Conservation (phyloP, 2,113 vertebrate genomes). For the Istiophorus platypterus region DNA sequence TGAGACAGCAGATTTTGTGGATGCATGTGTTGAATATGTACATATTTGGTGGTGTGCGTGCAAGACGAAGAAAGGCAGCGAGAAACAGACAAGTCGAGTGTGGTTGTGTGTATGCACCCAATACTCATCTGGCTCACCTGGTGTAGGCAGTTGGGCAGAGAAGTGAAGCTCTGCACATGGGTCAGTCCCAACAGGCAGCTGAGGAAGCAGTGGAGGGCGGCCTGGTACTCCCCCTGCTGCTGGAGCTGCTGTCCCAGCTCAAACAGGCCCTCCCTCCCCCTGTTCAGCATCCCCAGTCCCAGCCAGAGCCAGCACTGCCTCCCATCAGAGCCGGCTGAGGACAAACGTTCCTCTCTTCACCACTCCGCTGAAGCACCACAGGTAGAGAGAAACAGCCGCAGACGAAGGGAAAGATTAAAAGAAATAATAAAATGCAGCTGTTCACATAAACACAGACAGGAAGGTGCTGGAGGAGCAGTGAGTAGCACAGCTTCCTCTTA, state of each 20-base stretch:
- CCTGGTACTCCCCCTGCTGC: slow-evolving; percentile 86
- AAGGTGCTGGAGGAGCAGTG: slow-evolving; percentile 33
- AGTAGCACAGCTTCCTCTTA: slow-evolving; percentile 45
- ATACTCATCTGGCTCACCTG: slow-evolving; percentile 81
- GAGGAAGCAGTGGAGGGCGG: slow-evolving; percentile 87
- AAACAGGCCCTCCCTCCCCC: slow-evolving; percentile 86
- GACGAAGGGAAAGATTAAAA: slow-evolving; percentile 21
- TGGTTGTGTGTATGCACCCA: slow-evolving; percentile 10
- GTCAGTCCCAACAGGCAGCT: slow-evolving; percentile 86
- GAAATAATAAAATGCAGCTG: slow-evolving; percentile 5
- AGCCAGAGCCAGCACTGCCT: slow-evolving; percentile 71
- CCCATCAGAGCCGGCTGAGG: slow-evolving; percentile 78
- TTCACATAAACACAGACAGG: slow-evolving; percentile 42
- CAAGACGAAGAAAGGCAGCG: background rate
- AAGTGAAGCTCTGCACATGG: slow-evolving; percentile 86
- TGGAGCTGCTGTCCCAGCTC: slow-evolving; percentile 88
- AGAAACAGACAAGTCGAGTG: background rate
- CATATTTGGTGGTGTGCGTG: slow-evolving; percentile 3
- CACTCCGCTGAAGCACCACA: slow-evolving; percentile 62
- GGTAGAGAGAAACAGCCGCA: slow-evolving; percentile 52
- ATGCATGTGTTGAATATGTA: background rate
- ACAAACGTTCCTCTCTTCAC: slow-evolving; percentile 49
- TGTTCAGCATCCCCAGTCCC: slow-evolving; percentile 85
- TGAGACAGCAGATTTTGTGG: slow-evolving; percentile 14
- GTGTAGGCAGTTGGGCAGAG: slow-evolving; percentile 87